Percentiles rank a stretch among this genome's conserved stretches.
phyloP scores from a whole-genome alignment of 2,113 vertebrate genomes.

The Hippocampus mohnikei region DNA sequence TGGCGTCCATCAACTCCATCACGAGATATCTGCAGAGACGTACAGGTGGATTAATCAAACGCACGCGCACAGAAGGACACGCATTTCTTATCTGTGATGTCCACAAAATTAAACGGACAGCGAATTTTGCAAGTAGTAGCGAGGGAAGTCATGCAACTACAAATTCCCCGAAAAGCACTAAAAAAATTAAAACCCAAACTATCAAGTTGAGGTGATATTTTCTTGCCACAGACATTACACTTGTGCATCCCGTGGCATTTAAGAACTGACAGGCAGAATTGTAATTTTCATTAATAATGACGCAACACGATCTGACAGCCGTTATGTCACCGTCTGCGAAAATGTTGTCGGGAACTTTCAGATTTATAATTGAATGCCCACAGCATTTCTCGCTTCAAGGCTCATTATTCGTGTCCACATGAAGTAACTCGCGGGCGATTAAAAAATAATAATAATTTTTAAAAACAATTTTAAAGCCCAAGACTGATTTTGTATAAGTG shows the following conservation, averaged over 20 bases:
- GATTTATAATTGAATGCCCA: conserved; percentile 4
- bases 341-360: conserved; percentile 5
- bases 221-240: neutral
- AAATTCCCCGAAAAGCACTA: no score
- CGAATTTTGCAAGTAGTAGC: no score
- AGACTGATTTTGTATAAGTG: neutral
- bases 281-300: conserved; percentile 26
- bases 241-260: conserved; percentile 26
- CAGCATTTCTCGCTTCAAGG: conserved; percentile 11
- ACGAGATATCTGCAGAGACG: conserved; percentile 51
- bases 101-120: no score
- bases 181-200: neutral
- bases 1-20: conserved; percentile 90
- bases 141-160: no score
- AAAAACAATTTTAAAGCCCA: neutral
- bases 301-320: conserved; percentile 42
- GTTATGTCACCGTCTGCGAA: conserved; percentile 39
- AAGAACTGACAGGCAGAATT: conserved; percentile 21
- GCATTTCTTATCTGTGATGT: no score
- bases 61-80: neutral
- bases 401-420: neutral
- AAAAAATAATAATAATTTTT: no score
- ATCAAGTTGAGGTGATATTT: neutral
- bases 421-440: neutral
- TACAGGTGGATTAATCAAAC: neutral